A percentile compares a stretch with the other conserved stretches of the same genome.
Conservation (phyloP, 2,113 vertebrate genomes). For the Seriola dumerili region DNA sequence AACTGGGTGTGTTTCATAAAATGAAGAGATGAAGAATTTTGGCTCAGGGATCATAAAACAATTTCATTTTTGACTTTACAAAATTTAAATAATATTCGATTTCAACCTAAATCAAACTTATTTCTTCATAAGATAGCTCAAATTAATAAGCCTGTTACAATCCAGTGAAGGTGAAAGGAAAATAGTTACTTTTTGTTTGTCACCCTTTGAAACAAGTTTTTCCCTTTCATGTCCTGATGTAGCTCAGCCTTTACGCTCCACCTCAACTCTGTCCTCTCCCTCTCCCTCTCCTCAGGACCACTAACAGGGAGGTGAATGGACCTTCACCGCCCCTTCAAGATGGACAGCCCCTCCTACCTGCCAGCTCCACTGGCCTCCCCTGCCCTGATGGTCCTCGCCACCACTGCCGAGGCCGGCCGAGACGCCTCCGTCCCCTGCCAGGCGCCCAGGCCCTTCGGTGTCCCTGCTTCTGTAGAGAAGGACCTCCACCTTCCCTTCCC, state of each 20-base stretch:
- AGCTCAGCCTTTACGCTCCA: not conserved
- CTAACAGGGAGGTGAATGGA: conserved; percentile 89
- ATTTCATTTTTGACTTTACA: not conserved
- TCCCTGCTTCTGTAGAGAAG: conserved; percentile 95
- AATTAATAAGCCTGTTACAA: not conserved
- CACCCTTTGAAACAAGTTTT: conserved; percentile 3
- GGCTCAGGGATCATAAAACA: not conserved
- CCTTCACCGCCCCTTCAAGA: conserved; percentile 99
- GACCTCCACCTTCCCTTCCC: conserved; percentile 97
- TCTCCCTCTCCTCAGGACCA: conserved; percentile 61
- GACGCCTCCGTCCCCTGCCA: conserved; percentile 97
- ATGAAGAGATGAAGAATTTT: conserved; percentile 30
- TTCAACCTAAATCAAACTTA: not conserved
- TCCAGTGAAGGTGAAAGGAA: not conserved
- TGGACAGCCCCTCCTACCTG: conserved; percentile 98
- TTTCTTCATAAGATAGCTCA: not conserved
- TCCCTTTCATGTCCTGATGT: not conserved
- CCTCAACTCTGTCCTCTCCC: not conserved
- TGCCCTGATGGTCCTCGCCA: conserved; percentile 97
- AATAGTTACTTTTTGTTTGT: not conserved
- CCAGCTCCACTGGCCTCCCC: conserved; percentile 96
- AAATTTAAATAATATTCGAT: not conserved
- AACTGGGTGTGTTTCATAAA: conserved; percentile 31
- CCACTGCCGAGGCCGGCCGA: conserved; percentile 94
- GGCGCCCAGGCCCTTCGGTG: conserved; percentile 93